Conservation (phyloP, 2,113 vertebrate genomes). For the Planiliza haematocheilus region DNA sequence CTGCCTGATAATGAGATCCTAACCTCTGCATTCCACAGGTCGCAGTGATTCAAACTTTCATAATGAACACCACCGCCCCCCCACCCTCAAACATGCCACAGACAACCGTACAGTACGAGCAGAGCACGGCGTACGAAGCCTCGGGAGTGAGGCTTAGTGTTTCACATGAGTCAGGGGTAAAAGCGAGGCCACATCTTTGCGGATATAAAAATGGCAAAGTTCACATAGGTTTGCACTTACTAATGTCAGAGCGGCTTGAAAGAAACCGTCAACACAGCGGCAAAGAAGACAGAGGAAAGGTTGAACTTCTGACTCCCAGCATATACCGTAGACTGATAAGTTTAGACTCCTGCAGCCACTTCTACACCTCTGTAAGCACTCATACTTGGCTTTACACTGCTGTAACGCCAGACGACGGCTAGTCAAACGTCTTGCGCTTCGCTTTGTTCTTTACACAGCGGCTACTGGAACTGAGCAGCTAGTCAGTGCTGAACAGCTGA, state of each 20-base stretch:
- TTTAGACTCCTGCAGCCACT: too few relatives aligned
- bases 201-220: constrained; percentile 45
- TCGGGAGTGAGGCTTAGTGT: constrained; percentile 44
- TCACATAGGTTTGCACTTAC: constrained; percentile 35
- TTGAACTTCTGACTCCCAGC: background rate
- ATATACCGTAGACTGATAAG: too few relatives aligned
- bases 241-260: constrained; percentile 16
- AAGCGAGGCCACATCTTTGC: constrained; percentile 28
- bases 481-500: too few relatives aligned
- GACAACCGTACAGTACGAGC: constrained; percentile 9
- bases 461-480: too few relatives aligned
- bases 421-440: too few relatives aligned
- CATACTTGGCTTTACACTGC: too few relatives aligned
- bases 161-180: constrained; percentile 60
- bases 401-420: too few relatives aligned
- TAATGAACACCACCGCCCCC: constrained; percentile 43
- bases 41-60: constrained; percentile 44
- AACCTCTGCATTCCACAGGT: constrained; percentile 69
- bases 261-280: background rate
- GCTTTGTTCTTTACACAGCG: too few relatives aligned
- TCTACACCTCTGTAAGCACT: too few relatives aligned
- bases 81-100: constrained; percentile 29
- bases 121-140: constrained; percentile 13
- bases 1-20: constrained; percentile 67
- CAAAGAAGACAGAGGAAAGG: background rate